Evolutionary conservation across 2,113 vertebrate species (phyloP).

Genomic region (Pseudopipra pipra): DNA sequence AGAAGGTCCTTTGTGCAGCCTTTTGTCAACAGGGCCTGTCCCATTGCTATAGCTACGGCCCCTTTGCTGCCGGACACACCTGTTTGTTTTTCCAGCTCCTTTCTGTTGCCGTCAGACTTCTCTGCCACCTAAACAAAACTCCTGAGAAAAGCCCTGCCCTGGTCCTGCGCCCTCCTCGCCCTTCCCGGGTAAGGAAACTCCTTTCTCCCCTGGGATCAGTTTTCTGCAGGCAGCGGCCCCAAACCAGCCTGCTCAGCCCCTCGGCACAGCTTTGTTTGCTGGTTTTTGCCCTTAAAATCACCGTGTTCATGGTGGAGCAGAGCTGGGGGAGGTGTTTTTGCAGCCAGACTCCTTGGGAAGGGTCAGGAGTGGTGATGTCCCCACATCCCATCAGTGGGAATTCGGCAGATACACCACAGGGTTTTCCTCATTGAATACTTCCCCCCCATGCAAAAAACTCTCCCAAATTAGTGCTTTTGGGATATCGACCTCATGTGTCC

Average conservation of each 20-base stretch:
- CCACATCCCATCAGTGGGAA: background rate
- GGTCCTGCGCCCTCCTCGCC: background rate
- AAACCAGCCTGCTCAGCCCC: background rate
- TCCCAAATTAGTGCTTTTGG: accelerated
- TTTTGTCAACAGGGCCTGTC: conserved; percentile 60
- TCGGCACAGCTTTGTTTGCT: background rate
- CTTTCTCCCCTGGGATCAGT: accelerated
- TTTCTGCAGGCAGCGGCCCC: background rate
- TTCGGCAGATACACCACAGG: accelerated
- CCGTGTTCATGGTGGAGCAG: accelerated
- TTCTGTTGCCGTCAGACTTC: conserved; percentile 10
- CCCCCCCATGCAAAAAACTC: background rate
- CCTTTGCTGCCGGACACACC: conserved; percentile 34
- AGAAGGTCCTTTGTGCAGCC: conserved; percentile 46
- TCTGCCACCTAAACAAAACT: conserved; percentile 11
- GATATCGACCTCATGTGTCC: background rate
- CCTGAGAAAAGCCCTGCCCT: background rate
- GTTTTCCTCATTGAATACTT: background rate
- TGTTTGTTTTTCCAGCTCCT: conserved; percentile 69
- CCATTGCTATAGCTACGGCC: conserved; percentile 58
- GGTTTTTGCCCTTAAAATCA: background rate
- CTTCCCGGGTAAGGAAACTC: background rate
- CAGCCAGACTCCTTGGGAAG: background rate
- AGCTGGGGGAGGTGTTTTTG: background rate
- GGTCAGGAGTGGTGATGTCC: background rate